These are phyloP conservation scores for Anticlea derivata DNA, from an alignment of 2,888 invertebrate species.

Conservation along the genomic window DNA sequence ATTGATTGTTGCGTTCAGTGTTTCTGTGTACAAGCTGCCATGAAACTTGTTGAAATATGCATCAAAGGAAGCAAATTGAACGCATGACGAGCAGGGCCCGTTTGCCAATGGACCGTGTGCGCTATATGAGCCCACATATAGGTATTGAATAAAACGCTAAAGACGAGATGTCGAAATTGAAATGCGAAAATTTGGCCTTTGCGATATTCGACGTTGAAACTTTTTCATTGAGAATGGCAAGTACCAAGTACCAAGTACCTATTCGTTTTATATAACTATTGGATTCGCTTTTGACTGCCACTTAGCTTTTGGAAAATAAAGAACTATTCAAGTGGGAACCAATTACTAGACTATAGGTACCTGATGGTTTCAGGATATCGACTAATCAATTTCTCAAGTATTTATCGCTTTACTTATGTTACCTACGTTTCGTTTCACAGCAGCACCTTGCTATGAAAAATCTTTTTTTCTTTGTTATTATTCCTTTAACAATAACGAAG, in stretches of 20 bases:
- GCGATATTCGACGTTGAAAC: slow-evolving; percentile 15
- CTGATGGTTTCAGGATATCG: no score
- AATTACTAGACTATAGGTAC: no score
- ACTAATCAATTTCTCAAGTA: no score
- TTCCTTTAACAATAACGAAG: no score
- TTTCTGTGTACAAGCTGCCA: slow-evolving; percentile 37
- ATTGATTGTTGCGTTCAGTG: slow-evolving; percentile 45
- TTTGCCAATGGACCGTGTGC: slow-evolving; percentile 46
- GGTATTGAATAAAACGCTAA: slow-evolving; percentile 38
- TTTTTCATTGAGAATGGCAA: slow-evolving; percentile 19
- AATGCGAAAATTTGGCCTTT: slow-evolving; percentile 18
- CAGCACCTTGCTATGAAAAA: no score
- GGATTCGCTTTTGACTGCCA: slow-evolving; percentile 6
- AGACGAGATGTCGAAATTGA: slow-evolving; percentile 29
- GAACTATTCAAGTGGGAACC: not conserved
- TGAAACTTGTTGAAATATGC: slow-evolving; percentile 62
- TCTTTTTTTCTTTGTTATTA: no score
- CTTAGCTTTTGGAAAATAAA: not conserved
- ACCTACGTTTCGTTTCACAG: no score
- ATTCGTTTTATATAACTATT: no score
- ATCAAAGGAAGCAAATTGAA: slow-evolving; percentile 63
- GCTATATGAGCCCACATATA: slow-evolving; percentile 22
- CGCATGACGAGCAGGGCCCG: slow-evolving; percentile 49
- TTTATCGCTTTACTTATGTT: no score
- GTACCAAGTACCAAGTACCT: no score